A percentile compares a stretch with the other conserved stretches of the same genome.
phyloP scores from a whole-genome alignment of 2,797 vertebrate species.

The Enteromius fasciolatus region DNA sequence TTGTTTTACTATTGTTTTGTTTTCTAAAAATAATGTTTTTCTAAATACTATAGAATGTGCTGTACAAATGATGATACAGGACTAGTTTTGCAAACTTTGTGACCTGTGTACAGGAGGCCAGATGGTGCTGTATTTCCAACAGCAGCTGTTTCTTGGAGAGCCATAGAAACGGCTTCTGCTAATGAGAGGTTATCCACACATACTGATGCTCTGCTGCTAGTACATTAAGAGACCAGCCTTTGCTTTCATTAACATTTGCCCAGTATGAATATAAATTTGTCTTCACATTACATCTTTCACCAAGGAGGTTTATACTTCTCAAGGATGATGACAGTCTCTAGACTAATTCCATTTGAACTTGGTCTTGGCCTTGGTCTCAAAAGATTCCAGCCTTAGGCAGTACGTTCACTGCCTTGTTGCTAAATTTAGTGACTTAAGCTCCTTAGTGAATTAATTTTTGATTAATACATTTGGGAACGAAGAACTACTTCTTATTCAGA shows the following conservation, averaged over 20 bases:
- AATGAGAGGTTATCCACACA: conserved; percentile 21
- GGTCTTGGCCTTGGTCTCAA: not conserved
- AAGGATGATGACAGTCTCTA: not conserved
- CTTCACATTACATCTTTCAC: not conserved
- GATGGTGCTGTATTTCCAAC: conserved; percentile 15
- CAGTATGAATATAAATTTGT: not conserved
- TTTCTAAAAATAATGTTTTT: not conserved
- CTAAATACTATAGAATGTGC: not conserved
- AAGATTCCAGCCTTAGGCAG: not conserved
- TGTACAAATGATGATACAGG: not conserved
- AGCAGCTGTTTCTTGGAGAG: conserved; percentile 19
- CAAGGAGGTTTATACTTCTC: not conserved
- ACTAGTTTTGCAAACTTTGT: conserved; percentile 13
- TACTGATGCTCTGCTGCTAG: not conserved
- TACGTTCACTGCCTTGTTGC: not conserved
- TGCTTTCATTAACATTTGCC: not conserved
- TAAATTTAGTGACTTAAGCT: not conserved
- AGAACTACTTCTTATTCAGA: not conserved
- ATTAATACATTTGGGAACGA: not conserved
- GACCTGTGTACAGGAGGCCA: conserved; percentile 8
- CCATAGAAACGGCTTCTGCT: not conserved
- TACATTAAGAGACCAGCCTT: not conserved
- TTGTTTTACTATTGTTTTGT: too few species aligned
- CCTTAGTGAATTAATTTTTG: not conserved
- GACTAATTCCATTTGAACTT: not conserved